phyloP scores from a whole-genome alignment of 2,797 vertebrate genomes.

The Lacerta bilineata region DNA sequence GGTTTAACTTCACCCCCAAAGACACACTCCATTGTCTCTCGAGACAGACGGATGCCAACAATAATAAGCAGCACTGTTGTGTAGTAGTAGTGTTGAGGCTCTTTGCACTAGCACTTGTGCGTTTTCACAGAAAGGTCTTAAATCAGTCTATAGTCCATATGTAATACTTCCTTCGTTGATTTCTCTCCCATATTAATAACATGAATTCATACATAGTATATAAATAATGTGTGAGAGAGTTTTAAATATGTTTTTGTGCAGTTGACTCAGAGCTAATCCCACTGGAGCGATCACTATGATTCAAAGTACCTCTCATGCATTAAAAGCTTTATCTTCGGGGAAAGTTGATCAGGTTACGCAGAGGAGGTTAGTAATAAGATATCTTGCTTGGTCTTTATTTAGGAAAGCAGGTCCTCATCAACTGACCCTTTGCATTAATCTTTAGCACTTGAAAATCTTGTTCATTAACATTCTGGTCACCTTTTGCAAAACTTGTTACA shows the following conservation, averaged over 20 bases:
- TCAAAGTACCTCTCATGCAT: conserved; percentile 16
- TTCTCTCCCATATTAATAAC: background rate
- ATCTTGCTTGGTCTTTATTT: fast-evolving
- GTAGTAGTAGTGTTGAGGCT: background rate
- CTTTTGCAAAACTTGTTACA: conserved; percentile 5
- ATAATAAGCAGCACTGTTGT: background rate
- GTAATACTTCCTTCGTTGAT: background rate
- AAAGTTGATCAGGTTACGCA: conserved; percentile 29
- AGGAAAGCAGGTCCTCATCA: conserved; percentile 2
- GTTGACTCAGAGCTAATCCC: conserved; percentile 4
- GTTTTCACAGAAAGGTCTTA: background rate
- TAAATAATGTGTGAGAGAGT: background rate
- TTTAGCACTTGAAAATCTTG: background rate
- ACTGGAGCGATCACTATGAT: background rate
- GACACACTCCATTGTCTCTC: too few species aligned
- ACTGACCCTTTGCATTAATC: conserved; percentile 26
- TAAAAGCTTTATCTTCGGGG: background rate
- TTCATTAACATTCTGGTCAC: conserved; percentile 22
- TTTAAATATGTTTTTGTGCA: background rate
- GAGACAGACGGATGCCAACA: too few species aligned
- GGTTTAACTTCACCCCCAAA: too few species aligned
- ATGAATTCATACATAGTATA: background rate
- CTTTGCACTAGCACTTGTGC: background rate
- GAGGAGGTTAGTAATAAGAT: conserved; percentile 13
- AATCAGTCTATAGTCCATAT: background rate